Conservation (phyloP, 2,797 vertebrate species). For the Craterocephalus amniculus region DNA sequence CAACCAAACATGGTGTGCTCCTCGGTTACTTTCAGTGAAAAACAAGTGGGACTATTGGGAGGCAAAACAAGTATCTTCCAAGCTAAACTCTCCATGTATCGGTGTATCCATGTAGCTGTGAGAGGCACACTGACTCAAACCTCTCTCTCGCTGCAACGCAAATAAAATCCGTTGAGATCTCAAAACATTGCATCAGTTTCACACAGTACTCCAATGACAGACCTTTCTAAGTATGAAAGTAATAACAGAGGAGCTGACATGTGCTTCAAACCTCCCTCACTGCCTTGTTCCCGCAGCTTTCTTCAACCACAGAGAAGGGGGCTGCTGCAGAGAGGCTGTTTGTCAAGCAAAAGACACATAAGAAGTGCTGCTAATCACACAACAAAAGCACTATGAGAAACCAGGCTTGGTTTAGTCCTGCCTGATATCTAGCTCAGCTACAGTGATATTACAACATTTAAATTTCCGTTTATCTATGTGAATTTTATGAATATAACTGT, state of each 20-base stretch:
- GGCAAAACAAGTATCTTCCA: constrained; percentile 47
- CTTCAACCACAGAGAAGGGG: constrained; percentile 21
- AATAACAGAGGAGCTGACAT: constrained; percentile 52
- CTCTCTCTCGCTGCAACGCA: constrained; percentile 10
- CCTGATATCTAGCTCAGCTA: background rate
- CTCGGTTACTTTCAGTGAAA: constrained; percentile 21
- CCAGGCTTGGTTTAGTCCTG: background rate
- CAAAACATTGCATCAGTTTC: constrained; percentile 28
- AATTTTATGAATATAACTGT: background rate
- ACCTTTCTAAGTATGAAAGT: constrained; percentile 51
- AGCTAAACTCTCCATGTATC: constrained; percentile 21
- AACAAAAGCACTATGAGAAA: constrained; percentile 3
- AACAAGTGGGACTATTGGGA: constrained; percentile 23
- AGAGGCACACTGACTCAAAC: constrained; percentile 24
- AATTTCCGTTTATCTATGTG: background rate
- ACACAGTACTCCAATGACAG: constrained; percentile 43
- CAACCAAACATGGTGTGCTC: constrained; percentile 15
- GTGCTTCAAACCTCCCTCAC: constrained; percentile 31
- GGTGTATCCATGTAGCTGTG: too few relatives aligned
- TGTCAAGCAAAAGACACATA: constrained; percentile 29
- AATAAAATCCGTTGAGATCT: constrained; percentile 39
- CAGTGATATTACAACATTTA: background rate
- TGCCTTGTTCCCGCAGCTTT: constrained; percentile 21
- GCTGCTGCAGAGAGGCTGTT: constrained; percentile 26
- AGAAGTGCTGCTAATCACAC: constrained; percentile 36